These are phyloP conservation scores for Callimorpha dominula DNA, from an alignment of 2,888 invertebrate genomes.

Conservation along the genomic window DNA sequence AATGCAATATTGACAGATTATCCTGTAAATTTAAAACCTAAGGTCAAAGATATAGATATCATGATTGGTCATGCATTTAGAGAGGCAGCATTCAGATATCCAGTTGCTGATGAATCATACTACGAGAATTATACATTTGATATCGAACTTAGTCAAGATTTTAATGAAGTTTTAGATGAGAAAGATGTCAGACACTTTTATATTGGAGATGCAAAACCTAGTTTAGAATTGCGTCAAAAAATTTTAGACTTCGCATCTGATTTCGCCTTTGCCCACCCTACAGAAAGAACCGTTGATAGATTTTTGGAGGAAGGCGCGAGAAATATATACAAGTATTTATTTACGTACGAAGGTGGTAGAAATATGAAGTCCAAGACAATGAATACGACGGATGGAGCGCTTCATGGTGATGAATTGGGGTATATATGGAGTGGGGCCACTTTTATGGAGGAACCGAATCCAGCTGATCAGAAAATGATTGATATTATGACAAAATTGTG, in stretches of 20 bases:
- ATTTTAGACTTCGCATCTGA: constrained; percentile 33
- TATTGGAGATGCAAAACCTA: neutral
- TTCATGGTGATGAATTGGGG: neutral
- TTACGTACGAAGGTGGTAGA: neutral
- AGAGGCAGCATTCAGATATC: neutral
- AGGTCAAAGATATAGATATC: neutral
- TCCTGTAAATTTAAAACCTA: neutral
- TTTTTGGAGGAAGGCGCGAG: constrained; percentile 20
- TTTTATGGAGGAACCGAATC: constrained; percentile 20
- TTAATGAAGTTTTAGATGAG: neutral
- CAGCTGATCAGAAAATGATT: constrained; percentile 32
- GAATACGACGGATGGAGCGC: neutral
- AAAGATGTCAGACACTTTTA: neutral
- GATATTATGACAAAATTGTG: constrained; percentile 36
- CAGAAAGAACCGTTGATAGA: constrained; percentile 32
- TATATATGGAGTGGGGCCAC: neutral
- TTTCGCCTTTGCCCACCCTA: constrained; percentile 26
- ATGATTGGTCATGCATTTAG: neutral
- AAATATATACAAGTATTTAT: neutral
- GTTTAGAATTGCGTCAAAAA: constrained; percentile 14
- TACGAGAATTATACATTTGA: neutral
- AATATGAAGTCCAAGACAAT: neutral
- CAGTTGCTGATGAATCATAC: neutral
- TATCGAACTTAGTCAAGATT: neutral
- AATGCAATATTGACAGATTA: neutral